Base-by-base conservation (phyloP, 2,888 invertebrate species). In the Archips crataeganus region DNA sequence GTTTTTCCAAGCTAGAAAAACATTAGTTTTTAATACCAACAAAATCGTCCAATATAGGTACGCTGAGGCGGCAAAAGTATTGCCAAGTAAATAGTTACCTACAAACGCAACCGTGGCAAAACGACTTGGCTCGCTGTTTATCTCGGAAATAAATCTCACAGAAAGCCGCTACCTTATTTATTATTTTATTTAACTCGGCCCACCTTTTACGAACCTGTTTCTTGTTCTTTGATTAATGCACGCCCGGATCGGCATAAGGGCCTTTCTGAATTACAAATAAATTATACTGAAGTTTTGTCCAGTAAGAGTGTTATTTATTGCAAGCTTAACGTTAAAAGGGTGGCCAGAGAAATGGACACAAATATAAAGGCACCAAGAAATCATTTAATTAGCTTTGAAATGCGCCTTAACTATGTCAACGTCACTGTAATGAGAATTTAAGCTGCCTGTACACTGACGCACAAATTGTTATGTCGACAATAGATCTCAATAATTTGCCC, bases 121-220 rank as follows among this genome's bases (percentile, higher is more conserved):
- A 73, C 64, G 69, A 59, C 73, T 84, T 85, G 86, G 86, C 85
- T 86, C 84, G 83, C 84, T 88, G 39, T 92, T 90, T 92, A 94
- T 90, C 92, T 88, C 87, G 86, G 88, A 92, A 92, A 94, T 94
- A 94, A 94, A 94, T 94, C 94, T 93, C 89, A 89, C 87, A 85
- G 88, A 90, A 92, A 90, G 90, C 86, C 85, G 84, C 85, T 82
- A 84, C 70, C 88, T 92, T 93, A 93, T 94, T 93, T 93, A 93
- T 94, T 93, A 94, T 94, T 94, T 93, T 93, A 92, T 94, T 86
- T 85, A 85, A 84, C 83, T 92, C 88, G 84, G 87, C 88, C 87
- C 86, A 89, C 89, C 88, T 92, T 92, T 86, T 92, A 87, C 79
- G 85, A 92, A 93, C 94, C 90, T 83, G 93, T 94, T 94, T 84